These are phyloP conservation scores for Pseudoatta argentina DNA, from an alignment of 1,140 invertebrate species.

Conservation along the genomic window DNA sequence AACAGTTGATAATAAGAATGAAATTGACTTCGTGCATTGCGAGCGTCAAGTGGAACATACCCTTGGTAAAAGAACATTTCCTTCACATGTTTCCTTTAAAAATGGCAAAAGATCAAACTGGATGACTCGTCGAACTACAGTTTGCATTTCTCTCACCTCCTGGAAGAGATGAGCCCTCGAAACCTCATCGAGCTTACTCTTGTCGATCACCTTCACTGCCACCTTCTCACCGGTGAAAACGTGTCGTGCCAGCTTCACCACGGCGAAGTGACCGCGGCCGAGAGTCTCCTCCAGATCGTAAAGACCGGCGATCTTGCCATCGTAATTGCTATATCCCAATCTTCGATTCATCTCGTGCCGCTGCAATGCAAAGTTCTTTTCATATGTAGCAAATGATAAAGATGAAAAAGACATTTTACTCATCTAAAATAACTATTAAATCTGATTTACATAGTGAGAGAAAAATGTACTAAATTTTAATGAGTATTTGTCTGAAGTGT, in stretches of 20 bases:
- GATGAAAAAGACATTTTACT: not conserved
- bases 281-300: slow-evolving; percentile 98
- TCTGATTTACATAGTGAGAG: too few relatives aligned
- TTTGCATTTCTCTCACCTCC: slow-evolving; percentile 88
- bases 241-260: slow-evolving; percentile 99
- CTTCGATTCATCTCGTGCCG: slow-evolving; percentile 81
- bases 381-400: not conserved
- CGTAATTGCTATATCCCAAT: slow-evolving; percentile 87
- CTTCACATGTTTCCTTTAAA: not conserved
- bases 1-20: too few relatives aligned
- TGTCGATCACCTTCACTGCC: slow-evolving; percentile 98
- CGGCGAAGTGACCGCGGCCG: slow-evolving; percentile 98
- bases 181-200: slow-evolving; percentile 98
- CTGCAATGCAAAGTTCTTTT: slow-evolving; percentile 65
- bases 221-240: slow-evolving; percentile 99
- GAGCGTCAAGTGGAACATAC: too few relatives aligned
- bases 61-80: too few relatives aligned
- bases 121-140: not conserved
- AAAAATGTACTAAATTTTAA: too few relatives aligned
- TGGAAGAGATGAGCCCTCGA: slow-evolving; percentile 99
- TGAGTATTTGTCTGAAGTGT: too few relatives aligned
- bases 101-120: not conserved
- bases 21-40: too few relatives aligned
- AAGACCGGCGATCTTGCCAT: slow-evolving; percentile 98
- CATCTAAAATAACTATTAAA: slow-evolving; percentile 12